These are phyloP conservation scores for Leptopilina clavipes DNA, from an alignment of 1,140 invertebrate genomes.

Conservation along the genomic window DNA sequence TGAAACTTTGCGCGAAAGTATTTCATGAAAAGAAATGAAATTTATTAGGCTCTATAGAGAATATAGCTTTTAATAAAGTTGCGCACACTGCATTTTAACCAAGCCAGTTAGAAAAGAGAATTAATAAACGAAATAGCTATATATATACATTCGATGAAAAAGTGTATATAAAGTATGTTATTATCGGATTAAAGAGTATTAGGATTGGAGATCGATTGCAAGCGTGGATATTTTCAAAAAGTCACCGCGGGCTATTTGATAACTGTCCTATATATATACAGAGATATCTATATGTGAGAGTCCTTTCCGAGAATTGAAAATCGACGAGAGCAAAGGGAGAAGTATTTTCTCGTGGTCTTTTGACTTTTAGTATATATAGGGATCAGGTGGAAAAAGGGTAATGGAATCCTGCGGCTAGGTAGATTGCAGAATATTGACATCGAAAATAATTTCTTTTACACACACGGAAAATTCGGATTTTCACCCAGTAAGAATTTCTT, in stretches of 20 bases:
- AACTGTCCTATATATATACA: not conserved
- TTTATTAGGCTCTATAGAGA: not conserved
- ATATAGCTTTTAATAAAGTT: not conserved
- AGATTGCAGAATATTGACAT: conserved; percentile 20
- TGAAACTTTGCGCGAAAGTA: not conserved
- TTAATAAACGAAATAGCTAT: not conserved
- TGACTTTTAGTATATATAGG: conserved; percentile 3
- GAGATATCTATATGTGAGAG: no score
- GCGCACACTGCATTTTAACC: not conserved
- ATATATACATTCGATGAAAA: not conserved
- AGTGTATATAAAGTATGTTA: conserved; percentile 9
- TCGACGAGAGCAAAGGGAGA: conserved; percentile 11
- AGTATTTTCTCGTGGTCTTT: conserved; percentile 6
- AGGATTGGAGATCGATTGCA: not conserved
- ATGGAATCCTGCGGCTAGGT: conserved; percentile 15
- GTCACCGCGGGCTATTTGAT: not conserved
- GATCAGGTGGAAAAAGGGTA: conserved; percentile 10
- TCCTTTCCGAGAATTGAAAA: conserved; percentile 11
- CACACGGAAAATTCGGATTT: not conserved
- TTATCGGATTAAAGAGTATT: conserved; percentile 2
- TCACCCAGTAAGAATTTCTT: not conserved
- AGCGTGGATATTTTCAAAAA: conserved; percentile 12
- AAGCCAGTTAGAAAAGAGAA: not conserved
- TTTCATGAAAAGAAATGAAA: not conserved
- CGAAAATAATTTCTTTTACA: conserved; percentile 8